phyloP scores from a whole-genome alignment of 2,113 vertebrate species.

The Struthidea cinerea region DNA sequence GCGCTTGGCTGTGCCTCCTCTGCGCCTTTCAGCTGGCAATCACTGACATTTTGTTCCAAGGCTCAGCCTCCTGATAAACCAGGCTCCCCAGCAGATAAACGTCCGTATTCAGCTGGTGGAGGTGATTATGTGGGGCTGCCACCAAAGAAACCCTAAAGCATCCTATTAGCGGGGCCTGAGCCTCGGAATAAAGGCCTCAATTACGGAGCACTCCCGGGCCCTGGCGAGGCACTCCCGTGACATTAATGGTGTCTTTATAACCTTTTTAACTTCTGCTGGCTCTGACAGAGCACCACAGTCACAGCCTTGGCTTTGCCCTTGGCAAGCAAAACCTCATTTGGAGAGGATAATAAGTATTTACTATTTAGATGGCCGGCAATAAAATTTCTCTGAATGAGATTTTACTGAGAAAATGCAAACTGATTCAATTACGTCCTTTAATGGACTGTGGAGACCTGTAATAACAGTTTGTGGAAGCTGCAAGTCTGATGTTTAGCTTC shows the following conservation, averaged over 20 bases:
- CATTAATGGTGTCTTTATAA: conserved; percentile 81
- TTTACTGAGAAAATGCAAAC: conserved; percentile 77
- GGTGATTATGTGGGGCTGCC: conserved; percentile 62
- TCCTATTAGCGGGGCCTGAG: conserved; percentile 54
- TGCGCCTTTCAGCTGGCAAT: conserved; percentile 26
- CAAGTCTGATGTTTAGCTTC: conserved; percentile 18
- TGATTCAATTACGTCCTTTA: conserved; percentile 88
- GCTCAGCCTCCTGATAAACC: conserved; percentile 26
- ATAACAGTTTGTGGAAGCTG: conserved; percentile 72
- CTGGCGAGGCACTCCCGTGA: conserved; percentile 70
- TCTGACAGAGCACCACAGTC: conserved; percentile 75
- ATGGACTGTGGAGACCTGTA: conserved; percentile 82
- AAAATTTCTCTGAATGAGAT: conserved; percentile 84
- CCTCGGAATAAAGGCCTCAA: conserved; percentile 67
- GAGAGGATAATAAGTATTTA: conserved; percentile 81
- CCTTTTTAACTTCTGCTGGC: conserved; percentile 79
- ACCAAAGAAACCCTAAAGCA: conserved; percentile 70
- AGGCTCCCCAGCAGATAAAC: conserved; percentile 45
- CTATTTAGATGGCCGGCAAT: conserved; percentile 83
- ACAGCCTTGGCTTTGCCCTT: conserved; percentile 75
- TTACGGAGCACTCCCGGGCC: conserved; percentile 74
- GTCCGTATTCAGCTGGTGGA: conserved; percentile 43
- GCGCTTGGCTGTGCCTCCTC: conserved; percentile 22
- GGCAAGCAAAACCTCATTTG: conserved; percentile 81
- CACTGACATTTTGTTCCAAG: conserved; percentile 46